These are phyloP conservation scores for Pantherophis vulpinus DNA, from an alignment of 2,797 vertebrate genomes.

Conservation along the genomic window DNA sequence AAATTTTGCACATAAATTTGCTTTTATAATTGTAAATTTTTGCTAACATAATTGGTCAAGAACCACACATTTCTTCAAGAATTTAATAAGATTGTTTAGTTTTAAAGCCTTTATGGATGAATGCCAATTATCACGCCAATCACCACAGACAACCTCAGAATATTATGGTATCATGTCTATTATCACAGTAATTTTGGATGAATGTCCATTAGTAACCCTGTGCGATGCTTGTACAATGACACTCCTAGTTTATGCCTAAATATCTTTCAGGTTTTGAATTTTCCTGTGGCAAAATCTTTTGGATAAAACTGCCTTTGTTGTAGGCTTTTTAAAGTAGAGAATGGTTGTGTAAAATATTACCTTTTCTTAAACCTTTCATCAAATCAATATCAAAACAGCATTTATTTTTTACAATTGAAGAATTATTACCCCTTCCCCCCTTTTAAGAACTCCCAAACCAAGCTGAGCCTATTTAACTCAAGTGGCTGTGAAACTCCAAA, in stretches of 20 bases:
- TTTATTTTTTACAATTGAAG: conserved; percentile 15
- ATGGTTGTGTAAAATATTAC: neutral
- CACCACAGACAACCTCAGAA: neutral
- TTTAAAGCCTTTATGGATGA: neutral
- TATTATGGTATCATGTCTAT: neutral
- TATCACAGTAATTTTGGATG: conserved; percentile 12
- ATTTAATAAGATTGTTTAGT: neutral
- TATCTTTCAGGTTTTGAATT: conserved; percentile 8
- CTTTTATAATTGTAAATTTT: conserved; percentile 3
- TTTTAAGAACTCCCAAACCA: neutral
- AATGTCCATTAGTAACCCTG: neutral
- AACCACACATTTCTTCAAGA: neutral
- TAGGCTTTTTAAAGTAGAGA: neutral
- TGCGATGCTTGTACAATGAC: neutral
- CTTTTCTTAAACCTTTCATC: neutral
- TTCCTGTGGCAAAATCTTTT: neutral
- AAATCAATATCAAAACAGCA: conserved; percentile 19
- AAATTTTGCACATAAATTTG: neutral
- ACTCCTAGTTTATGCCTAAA: neutral
- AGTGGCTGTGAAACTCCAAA: neutral
- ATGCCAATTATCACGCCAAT: neutral
- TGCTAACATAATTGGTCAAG: neutral
- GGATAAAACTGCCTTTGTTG: neutral
- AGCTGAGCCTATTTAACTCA: neutral
- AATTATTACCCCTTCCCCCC: neutral